Percentiles rank a stretch among this genome's conserved stretches.
Evolutionary conservation across 2,888 invertebrate genomes (phyloP).

Genomic region (Sclerodermus sp.): DNA sequence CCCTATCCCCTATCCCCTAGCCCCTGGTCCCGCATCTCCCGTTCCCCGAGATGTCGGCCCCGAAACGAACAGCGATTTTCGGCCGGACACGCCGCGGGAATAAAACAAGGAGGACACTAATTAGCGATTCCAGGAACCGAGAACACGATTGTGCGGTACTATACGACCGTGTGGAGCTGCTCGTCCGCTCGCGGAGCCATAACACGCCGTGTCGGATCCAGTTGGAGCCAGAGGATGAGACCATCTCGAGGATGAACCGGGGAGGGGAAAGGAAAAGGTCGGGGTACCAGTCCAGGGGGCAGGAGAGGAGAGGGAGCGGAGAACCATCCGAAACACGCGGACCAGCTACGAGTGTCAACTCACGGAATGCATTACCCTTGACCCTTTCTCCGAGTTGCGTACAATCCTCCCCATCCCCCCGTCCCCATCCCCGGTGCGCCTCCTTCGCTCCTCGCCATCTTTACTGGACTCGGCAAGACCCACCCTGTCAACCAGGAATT

Average conservation of each 20-base stretch:
- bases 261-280: constrained; percentile 7
- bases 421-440: background rate
- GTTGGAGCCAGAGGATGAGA: constrained; percentile 17
- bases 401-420: background rate
- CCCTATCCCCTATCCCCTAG: constrained; percentile 6
- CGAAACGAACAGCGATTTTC: constrained; percentile 43
- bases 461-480: constrained; percentile 19
- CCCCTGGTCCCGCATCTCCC: background rate
- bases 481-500: constrained; percentile 30
- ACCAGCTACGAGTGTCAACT: constrained; percentile 37
- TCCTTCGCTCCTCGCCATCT: constrained; percentile 11
- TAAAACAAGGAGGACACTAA: constrained; percentile 56
- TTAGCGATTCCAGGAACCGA: constrained; percentile 57
- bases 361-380: constrained; percentile 38
- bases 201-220: constrained; percentile 29
- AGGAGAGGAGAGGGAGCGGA: constrained; percentile 19
- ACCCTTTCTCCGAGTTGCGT: constrained; percentile 16
- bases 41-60: constrained; percentile 5
- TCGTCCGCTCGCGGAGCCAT: constrained; percentile 13
- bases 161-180: constrained; percentile 40
- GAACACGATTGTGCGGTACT: constrained; percentile 43
- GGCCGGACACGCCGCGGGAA: constrained; percentile 38
- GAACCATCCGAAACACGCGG: constrained; percentile 40
- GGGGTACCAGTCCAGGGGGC: constrained; percentile 12
- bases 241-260: no score